Base-by-base conservation (phyloP, 2,113 vertebrate species). In the Brachyhypopomus occidentalis region DNA sequence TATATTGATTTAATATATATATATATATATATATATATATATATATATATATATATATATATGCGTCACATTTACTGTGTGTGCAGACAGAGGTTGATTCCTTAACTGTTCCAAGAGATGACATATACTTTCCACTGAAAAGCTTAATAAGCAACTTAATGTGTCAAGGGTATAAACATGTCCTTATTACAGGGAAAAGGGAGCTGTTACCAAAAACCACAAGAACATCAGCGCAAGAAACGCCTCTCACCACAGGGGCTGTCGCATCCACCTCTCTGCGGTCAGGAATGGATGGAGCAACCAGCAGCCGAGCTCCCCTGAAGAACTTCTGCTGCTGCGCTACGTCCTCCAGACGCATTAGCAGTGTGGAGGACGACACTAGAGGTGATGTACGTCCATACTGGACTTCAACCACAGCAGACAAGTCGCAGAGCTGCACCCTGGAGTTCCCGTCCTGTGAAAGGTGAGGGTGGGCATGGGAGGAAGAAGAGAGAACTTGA, bases 381-480 rank as follows among this genome's bases (percentile, higher is more conserved):
- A 17, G 59, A 58, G 1, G 72, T 67, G 62, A 66, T 48, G 59
- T 25, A 63, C 36, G 67, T n/a, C 48, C 48, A 36, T 67, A 69
- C 38, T 78, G 64, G 30, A 70, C 62, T 73, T 78, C 20, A 81
- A 81, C 74, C 78, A 9, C 66, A 77, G 72, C 78, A 73, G 75
- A 84, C 76, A 30, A 36, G 55, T 59, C 45, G 38, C 11, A 27
- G 17, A 38, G 48, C 41, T 64, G 38, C 58, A 30, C 71, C 14
- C 5, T n/a, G 55, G 59, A 75, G 67, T 41, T 72, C 55, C 11
- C 66, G 56, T 60, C 63, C 19, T 77, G 36, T 8, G 11, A 19
- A 72, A 73, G 45, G 56, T 23, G 34, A 62, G 62, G 76, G 23
- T 60, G 62, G n/a, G n/a, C n/a, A n/a, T n/a, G n/a, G n/a, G n/a